Evolutionary conservation across 2,888 invertebrate species (phyloP), one percentile per base, ranked within the genome.

Genomic region (Dugesia japonica): DNA sequence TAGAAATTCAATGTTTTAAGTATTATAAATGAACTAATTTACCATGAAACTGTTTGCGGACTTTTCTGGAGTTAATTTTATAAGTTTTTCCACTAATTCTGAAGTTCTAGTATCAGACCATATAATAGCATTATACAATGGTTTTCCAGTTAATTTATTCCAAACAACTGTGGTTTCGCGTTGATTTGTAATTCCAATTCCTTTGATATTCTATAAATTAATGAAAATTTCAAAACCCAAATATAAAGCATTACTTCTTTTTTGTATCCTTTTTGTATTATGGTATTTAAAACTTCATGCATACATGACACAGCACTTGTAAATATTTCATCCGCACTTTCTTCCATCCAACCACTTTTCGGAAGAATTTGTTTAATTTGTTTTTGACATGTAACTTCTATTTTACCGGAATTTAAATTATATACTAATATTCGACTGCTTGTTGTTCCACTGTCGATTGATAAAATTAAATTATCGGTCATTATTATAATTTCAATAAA

Each of bases 41-140:
- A 83, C 84, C 81, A 83, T 79, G 0, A 84, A 80, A 78, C 80
- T 80, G 76, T 84, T 82, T 76, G 83, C 83, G 78, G 81, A 79
- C 42, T 81, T 79, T 26, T 81, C 80, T 26, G 82, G 82, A 71
- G 71, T 9, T 71, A 9, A 17, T 17, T 27, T 17, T 4, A 78
- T 78, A 15, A 72, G 42, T 26, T 78, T 88, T 82, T 95, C 92
- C 0, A 94, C 94, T 0, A 91, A 90, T 0, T 88, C 86, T 80
- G 90, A 89, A n/a, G 97, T 94, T 33, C 98, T 87, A 74, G 91
- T 90, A 84, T 98, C 98, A 82, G 92, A 90, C 98, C 98, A 98
- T 13, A 93, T 92, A 82, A 98, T 92, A 1, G 97, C 95, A 84
- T 94, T 93, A 84, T 92, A 89, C 26, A 97, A 86, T 0, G 95